Evolutionary conservation across 2,797 vertebrate species (phyloP), one percentile per base, ranked within the genome.

Genomic region (Tragopan temminckii): DNA sequence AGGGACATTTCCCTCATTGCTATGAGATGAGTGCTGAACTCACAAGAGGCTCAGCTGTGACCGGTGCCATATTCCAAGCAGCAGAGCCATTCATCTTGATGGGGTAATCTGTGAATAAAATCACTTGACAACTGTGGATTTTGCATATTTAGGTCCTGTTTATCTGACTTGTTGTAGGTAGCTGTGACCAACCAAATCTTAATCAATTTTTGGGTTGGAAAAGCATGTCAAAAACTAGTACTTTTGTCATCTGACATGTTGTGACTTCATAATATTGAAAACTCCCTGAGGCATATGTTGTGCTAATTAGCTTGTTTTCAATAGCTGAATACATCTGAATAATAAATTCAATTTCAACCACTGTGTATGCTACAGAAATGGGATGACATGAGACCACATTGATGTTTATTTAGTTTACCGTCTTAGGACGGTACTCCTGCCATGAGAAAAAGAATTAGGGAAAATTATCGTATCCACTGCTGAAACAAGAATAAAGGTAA

Each of bases 261-360:
- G 45, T 68, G 78, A 87, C 64, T 87, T 80, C 29, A 80, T 25
- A 77, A 53, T 0, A 1, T 3, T 70, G 7, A 61, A 90, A 87
- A 86, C 87, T 66, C 68, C 76, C 45, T 29, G 19, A 64, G 79
- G 76, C 53, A 38, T 29, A 16, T 33, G n/a, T 74, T 66, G 74
- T 43, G 66, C 53, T 89, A 90, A 90, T 94, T 90, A 92, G 25
- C 16, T 80, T 64, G 64, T 13, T 90, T 82, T 89, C 71, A 74
- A 2, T 43, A 72, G 43, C 7, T 53, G 59, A 90, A 77, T 83
- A 80, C 40, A 90, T 85, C 69, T 75, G 81, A 95, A 89, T 75
- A 91, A 92, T 66, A 93, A 90, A 89, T 38, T 82, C 13, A 80
- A 5, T 71, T 75, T 58, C 33, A 89, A 66, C 17, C 12, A 20